Conservation (phyloP, 2,888 invertebrate genomes). For the Agriopis leucophaearia region DNA sequence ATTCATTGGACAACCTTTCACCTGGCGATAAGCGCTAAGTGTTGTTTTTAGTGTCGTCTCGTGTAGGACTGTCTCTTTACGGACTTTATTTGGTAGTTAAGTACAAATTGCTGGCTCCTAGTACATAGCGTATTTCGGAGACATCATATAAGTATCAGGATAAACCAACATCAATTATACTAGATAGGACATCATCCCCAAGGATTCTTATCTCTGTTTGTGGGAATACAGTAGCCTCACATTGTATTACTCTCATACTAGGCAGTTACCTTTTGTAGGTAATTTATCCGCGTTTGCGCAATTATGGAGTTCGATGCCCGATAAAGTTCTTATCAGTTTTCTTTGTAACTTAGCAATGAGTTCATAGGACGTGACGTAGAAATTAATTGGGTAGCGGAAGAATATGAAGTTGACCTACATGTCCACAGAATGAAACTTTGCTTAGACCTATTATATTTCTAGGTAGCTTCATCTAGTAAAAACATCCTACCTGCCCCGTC, state of each 20-base stretch:
- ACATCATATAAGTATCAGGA: background rate
- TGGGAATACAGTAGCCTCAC: slow-evolving; percentile 1
- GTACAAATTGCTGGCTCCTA: slow-evolving; percentile 30
- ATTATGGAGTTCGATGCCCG: slow-evolving; percentile 75
- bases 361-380: slow-evolving; percentile 57
- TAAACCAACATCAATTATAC: background rate
- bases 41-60: slow-evolving; percentile 63
- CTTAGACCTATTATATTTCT: background rate
- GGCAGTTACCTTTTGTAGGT: slow-evolving; percentile 8
- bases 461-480: background rate
- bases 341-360: slow-evolving; percentile 69
- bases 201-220: background rate
- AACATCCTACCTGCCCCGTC: no score
- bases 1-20: slow-evolving; percentile 77
- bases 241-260: background rate
- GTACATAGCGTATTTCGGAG: background rate
- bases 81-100: slow-evolving; percentile 40
- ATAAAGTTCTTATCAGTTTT: slow-evolving; percentile 79
- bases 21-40: slow-evolving; percentile 74
- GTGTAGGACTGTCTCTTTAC: slow-evolving; percentile 54
- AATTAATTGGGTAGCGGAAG: slow-evolving; percentile 65
- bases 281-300: slow-evolving; percentile 56
- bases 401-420: background rate
- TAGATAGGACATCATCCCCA: background rate
- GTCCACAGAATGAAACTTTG: background rate